Evolutionary conservation across 2,888 invertebrate species (phyloP).

Genomic region (Eudemis profundana): DNA sequence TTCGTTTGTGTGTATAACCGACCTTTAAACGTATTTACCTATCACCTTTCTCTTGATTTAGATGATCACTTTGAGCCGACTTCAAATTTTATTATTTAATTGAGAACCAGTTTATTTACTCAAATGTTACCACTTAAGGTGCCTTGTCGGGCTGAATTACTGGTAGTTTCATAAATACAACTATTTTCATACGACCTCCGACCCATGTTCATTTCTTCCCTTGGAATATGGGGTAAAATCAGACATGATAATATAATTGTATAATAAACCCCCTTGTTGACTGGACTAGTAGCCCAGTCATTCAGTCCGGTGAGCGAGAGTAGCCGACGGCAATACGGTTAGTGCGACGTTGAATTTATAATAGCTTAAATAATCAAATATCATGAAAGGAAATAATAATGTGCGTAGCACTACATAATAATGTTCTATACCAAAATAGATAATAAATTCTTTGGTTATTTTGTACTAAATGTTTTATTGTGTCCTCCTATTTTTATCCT

Average conservation of each 20-base stretch:
- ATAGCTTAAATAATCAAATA: constrained; percentile 39
- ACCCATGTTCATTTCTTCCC: too few species aligned
- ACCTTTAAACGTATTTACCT: too few species aligned
- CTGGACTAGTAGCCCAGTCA: constrained; percentile 13
- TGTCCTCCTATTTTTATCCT: too few species aligned
- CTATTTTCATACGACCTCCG: not conserved
- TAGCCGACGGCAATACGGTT: not conserved
- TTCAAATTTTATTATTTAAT: constrained; percentile 32
- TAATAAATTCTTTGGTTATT: constrained; percentile 60
- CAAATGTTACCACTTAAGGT: constrained; percentile 19
- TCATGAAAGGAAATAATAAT: constrained; percentile 49
- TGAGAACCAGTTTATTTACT: constrained; percentile 14
- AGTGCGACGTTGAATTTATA: constrained; percentile 34
- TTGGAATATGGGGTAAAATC: too few species aligned
- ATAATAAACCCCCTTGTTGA: not conserved
- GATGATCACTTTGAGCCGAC: not conserved
- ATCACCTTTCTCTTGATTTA: too few species aligned
- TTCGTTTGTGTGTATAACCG: too few species aligned
- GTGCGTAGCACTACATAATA: constrained; percentile 69
- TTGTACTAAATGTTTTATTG: constrained; percentile 38
- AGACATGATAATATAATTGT: not conserved
- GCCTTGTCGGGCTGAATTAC: constrained; percentile 8
- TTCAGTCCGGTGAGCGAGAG: constrained; percentile 14
- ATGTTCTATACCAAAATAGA: constrained; percentile 75
- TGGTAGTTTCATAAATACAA: not conserved